Percentiles rank a stretch among this genome's conserved stretches.
phyloP scores from a whole-genome alignment of 1,140 invertebrate genomes.

The Drosophila nikananu region DNA sequence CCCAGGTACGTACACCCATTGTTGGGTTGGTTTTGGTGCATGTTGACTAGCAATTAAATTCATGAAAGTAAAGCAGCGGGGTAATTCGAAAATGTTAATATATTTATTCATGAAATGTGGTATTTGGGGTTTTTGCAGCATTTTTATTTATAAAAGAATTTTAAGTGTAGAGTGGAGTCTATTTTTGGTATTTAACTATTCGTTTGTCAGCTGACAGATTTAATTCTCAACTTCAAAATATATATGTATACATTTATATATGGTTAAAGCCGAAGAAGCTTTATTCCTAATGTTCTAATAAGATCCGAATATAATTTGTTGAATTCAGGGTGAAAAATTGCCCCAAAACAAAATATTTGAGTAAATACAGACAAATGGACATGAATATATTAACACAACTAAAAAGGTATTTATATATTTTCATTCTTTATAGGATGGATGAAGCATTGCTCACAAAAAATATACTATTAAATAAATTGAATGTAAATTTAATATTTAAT shows the following conservation, averaged over 20 bases:
- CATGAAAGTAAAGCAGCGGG: constrained; percentile 1
- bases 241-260: no score
- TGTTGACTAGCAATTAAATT: constrained; percentile 19
- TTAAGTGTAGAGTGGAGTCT: neutral
- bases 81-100: neutral
- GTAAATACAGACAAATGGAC: no score
- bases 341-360: no score
- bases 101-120: constrained; percentile 6
- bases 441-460: no score
- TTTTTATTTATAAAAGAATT: neutral
- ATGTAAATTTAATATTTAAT: no score
- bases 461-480: no score
- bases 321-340: no score
- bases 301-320: neutral
- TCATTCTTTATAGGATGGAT: no score
- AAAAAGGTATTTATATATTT: no score
- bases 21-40: neutral
- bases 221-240: neutral
- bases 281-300: neutral
- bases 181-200: neutral
- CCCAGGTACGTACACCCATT: neutral
- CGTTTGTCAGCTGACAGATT: neutral
- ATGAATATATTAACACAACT: no score
- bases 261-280: no score
- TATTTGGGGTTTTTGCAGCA: neutral